Evolutionary conservation across 2,113 vertebrate species (phyloP).

Genomic region (Capreolus pygargus): DNA sequence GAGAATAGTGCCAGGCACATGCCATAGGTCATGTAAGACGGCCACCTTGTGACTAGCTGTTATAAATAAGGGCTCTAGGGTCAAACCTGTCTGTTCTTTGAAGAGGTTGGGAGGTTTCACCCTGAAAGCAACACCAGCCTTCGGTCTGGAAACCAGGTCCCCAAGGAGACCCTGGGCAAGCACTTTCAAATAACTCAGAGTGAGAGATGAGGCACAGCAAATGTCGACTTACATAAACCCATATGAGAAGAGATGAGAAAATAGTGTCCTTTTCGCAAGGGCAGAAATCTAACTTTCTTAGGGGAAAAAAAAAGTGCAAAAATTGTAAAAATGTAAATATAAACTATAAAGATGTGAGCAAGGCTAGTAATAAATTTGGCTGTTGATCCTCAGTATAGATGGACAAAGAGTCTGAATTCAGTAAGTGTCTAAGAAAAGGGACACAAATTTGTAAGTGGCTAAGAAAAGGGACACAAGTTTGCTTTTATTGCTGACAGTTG

Average conservation of each 20-base stretch:
- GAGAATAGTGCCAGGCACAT: slow-evolving; percentile 76
- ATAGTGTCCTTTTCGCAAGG: slow-evolving; percentile 78
- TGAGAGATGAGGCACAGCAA: slow-evolving; percentile 79
- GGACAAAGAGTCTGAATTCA: neutral
- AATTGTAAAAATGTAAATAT: slow-evolving; percentile 21
- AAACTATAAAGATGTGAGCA: neutral
- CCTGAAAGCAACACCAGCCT: slow-evolving; percentile 80
- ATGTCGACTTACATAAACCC: slow-evolving; percentile 82
- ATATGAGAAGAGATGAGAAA: slow-evolving; percentile 79
- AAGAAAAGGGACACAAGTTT: neutral
- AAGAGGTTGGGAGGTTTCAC: slow-evolving; percentile 82
- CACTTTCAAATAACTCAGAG: slow-evolving; percentile 79
- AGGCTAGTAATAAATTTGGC: neutral
- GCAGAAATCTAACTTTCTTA: slow-evolving; percentile 68
- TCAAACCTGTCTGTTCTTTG: slow-evolving; percentile 83
- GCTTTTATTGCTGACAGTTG: neutral
- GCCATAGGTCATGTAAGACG: slow-evolving; percentile 77
- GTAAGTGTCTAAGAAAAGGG: neutral
- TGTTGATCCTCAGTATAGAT: neutral
- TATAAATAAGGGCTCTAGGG: slow-evolving; percentile 84
- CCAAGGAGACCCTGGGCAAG: slow-evolving; percentile 80
- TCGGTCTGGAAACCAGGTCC: slow-evolving; percentile 76
- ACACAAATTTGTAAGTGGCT: neutral
- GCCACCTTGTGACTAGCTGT: slow-evolving; percentile 78
- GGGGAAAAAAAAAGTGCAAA: slow-evolving; percentile 20